These are phyloP conservation scores for Corythornis leucogaster DNA, from an alignment of 2,797 vertebrate species.

Conservation along the genomic window DNA sequence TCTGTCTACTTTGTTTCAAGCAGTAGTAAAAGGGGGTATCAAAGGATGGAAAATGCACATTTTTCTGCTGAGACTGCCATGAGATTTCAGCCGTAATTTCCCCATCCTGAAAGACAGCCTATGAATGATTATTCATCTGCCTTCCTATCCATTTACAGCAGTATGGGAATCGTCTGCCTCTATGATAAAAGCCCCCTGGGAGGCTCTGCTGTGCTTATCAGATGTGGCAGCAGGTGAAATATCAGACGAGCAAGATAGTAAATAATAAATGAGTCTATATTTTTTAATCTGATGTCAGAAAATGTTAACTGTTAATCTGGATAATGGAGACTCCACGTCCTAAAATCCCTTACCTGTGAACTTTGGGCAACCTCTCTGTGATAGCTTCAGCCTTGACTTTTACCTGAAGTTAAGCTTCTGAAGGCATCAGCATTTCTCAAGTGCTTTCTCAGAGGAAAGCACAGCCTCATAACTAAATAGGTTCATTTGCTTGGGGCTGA, in stretches of 20 bases:
- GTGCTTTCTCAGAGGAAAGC: not conserved
- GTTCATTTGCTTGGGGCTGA: not conserved
- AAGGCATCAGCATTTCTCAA: slow-evolving; percentile 48
- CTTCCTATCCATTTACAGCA: slow-evolving; percentile 34
- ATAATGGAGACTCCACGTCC: slow-evolving; percentile 30
- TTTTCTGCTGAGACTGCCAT: slow-evolving; percentile 33
- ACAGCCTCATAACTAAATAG: slow-evolving; percentile 5
- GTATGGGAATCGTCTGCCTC: slow-evolving; percentile 32
- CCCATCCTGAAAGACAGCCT: slow-evolving; percentile 32
- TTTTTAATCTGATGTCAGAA: slow-evolving; percentile 64
- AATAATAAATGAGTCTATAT: slow-evolving; percentile 73
- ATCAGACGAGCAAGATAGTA: slow-evolving; percentile 62
- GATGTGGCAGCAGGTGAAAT: slow-evolving; percentile 73
- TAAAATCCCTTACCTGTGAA: not conserved
- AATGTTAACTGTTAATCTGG: slow-evolving; percentile 70
- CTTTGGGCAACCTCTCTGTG: slow-evolving; percentile 1
- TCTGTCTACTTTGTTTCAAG: slow-evolving; percentile 12
- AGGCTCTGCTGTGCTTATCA: slow-evolving; percentile 17
- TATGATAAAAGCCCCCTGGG: slow-evolving; percentile 30
- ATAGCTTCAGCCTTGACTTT: slow-evolving; percentile 17
- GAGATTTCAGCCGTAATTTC: slow-evolving; percentile 41
- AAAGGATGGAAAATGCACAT: not conserved
- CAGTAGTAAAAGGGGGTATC: slow-evolving; percentile 2
- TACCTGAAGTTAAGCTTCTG: slow-evolving; percentile 16
- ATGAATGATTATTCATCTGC: slow-evolving; percentile 62